Conservation (phyloP, 2,888 invertebrate species). For the Tetranychus piercei region DNA sequence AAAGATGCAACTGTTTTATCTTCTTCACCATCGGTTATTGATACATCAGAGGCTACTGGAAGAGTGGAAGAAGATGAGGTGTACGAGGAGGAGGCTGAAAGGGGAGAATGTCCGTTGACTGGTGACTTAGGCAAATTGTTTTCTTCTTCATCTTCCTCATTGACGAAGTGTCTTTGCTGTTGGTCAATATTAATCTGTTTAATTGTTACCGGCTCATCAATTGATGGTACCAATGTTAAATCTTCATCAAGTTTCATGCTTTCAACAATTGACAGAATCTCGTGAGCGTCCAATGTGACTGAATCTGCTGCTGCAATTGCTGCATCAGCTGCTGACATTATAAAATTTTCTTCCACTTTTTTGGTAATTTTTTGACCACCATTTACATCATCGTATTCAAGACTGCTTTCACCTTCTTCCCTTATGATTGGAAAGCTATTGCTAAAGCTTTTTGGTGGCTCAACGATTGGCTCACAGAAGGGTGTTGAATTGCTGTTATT, state of each 20-base stretch:
- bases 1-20: not conserved
- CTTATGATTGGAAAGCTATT: not conserved
- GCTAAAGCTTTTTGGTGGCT: slow-evolving; percentile 7
- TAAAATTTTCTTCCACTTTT: not conserved
- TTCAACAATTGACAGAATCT: not conserved
- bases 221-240: not conserved
- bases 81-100: not conserved
- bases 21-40: not conserved
- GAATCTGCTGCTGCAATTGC: not conserved
- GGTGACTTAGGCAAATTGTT: not conserved
- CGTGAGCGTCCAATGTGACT: not conserved
- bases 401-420: not conserved
- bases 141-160: not conserved
- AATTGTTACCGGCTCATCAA: not conserved
- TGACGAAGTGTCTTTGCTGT: not conserved
- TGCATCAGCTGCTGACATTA: not conserved
- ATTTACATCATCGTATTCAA: not conserved
- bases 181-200: not conserved
- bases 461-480: slow-evolving; percentile 9
- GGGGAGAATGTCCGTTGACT: not conserved
- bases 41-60: not conserved
- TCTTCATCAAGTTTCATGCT: not conserved
- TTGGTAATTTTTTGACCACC: not conserved
- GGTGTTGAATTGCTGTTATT: not conserved
- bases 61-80: not conserved